Base-by-base conservation (phyloP, 2,888 invertebrate genomes). In the Spodoptera littoralis region DNA sequence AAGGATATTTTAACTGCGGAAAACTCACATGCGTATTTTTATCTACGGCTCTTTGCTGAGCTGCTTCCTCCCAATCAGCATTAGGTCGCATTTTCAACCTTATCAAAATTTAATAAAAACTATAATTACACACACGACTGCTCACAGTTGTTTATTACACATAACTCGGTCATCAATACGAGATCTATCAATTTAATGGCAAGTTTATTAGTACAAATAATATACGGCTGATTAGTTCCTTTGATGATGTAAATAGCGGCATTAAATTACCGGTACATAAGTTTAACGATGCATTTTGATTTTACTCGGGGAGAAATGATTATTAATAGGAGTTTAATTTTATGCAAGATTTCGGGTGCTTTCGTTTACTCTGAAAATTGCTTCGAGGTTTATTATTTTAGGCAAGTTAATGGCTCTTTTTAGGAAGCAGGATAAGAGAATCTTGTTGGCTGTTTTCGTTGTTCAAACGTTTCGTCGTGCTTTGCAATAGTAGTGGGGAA, bases 1-100 rank as follows among this genome's bases (percentile, higher is more conserved):
- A 91, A 0, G 95, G 95, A 67, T 95, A 95, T 75, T 90, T 92
- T 72, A 96, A 85, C 48, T 95, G 93, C 0, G 95, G 95, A 70
- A 95, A 91, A 52, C 92, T 92, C 5, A 88, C 90, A 62, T 92
- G 91, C 1, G 87, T 88, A 61, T 83, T 89, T 75, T 90, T 91
- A 56, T 88, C 85, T 42, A 63, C 56, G 2, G 85, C 85, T 60
- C 91, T 80, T 75, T 83, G 69, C 59, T 88, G 86, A 11, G 90
- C 89, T 22, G 76, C 63, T 4, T 76, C 68, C 49, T 73, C 69
- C 74, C 83, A 88, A 5, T 80, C 80, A 0, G 70, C 55, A n/a
- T 83, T 81, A 0, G 84, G 85, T 0, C 84, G 56, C 86, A 89
- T 87, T 1, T 13, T 58, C 51, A 9, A 36, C 36, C 70, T 46